Evolutionary conservation across 2,888 invertebrate genomes (phyloP).

Genomic region (Euzophera pinguis): DNA sequence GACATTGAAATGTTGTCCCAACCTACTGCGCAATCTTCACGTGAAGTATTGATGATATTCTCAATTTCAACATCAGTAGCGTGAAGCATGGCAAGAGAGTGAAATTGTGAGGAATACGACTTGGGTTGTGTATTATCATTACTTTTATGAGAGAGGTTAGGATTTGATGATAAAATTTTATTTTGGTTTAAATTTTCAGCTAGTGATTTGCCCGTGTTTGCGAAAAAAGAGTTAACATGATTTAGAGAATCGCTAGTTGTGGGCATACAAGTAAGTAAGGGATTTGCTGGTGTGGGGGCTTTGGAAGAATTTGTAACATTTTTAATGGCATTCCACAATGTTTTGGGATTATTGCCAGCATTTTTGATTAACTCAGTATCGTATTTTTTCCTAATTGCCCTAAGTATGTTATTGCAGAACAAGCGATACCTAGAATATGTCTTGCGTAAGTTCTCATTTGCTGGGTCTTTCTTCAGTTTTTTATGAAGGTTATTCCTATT

Average conservation of each 20-base stretch:
- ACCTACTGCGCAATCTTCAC: no score
- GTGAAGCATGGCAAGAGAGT: not conserved
- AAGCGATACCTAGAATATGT: constrained; percentile 3
- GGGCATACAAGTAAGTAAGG: not conserved
- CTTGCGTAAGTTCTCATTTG: not conserved
- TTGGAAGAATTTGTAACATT: not conserved
- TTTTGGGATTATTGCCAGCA: not conserved
- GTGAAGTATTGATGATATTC: not conserved
- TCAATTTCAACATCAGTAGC: not conserved
- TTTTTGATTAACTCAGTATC: not conserved
- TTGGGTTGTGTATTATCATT: no score
- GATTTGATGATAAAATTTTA: not conserved
- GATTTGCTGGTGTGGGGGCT: not conserved
- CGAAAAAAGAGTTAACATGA: not conserved
- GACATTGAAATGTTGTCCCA: no score
- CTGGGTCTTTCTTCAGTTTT: not conserved
- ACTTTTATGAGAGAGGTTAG: not conserved
- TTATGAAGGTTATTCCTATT: constrained; percentile 3
- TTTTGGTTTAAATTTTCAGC: not conserved
- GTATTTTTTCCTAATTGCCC: not conserved
- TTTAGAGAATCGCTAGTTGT: not conserved
- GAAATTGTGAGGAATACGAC: not conserved
- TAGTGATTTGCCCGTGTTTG: not conserved
- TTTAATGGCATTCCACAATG: constrained; percentile 4
- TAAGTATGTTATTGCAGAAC: not conserved